Conservation (phyloP, 2,888 invertebrate genomes). For the Dendrolimus pini region DNA sequence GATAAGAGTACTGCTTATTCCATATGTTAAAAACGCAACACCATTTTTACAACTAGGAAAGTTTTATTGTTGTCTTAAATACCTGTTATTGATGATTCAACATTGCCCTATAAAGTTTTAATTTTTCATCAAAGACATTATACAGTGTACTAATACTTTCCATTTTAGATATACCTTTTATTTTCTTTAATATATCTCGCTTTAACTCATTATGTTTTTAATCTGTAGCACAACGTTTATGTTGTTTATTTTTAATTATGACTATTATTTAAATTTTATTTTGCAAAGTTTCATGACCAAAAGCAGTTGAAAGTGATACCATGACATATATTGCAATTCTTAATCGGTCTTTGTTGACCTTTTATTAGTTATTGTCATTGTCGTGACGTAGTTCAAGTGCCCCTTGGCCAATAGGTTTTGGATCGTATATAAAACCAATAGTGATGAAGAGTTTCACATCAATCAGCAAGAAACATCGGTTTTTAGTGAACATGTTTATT, state of each 20-base stretch:
- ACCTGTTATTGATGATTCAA: no score
- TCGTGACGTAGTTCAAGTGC: constrained; percentile 10
- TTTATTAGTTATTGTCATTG: constrained; percentile 46
- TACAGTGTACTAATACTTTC: no score
- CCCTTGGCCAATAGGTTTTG: not conserved
- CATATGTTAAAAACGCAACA: no score
- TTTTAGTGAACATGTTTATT: not conserved
- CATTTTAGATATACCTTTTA: no score
- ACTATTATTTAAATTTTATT: not conserved
- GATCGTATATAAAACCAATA: not conserved
- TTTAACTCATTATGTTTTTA: no score
- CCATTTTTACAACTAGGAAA: no score
- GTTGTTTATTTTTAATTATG: not conserved
- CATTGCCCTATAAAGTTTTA: no score
- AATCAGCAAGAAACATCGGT: not conserved
- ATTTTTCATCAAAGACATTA: no score
- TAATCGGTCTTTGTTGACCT: constrained; percentile 50
- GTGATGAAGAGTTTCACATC: not conserved
- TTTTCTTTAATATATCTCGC: no score
- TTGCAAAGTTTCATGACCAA: constrained; percentile 22
- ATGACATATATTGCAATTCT: constrained; percentile 57
- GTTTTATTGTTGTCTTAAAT: no score
- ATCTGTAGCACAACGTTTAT: no score
- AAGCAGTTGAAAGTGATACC: constrained; percentile 40
- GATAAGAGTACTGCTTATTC: no score